These are phyloP conservation scores for Drosophila pectinifera DNA, from an alignment of 1,140 invertebrate genomes.

Conservation along the genomic window DNA sequence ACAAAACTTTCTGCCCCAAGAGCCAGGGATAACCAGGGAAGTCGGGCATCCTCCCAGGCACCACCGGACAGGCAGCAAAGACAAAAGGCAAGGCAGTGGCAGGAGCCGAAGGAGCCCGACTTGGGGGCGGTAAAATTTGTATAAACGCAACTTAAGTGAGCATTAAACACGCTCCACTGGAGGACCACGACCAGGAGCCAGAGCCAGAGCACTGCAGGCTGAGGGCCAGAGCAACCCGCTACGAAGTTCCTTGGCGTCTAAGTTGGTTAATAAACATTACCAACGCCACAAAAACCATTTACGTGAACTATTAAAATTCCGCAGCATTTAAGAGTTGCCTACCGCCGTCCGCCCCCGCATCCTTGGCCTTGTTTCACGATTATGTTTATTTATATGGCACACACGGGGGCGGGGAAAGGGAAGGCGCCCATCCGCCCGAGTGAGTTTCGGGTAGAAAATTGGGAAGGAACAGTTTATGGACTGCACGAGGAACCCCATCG, in stretches of 20 bases:
- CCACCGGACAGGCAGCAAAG: conserved; percentile 26
- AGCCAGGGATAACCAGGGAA: conserved; percentile 11
- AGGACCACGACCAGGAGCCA: conserved; percentile 32
- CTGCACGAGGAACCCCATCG: conserved; percentile 3
- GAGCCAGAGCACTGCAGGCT: too few relatives aligned
- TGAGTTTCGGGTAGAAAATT: conserved; percentile 1
- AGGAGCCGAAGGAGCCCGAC: conserved; percentile 2
- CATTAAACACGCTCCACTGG: conserved; percentile 77
- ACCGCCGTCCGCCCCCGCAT: background rate
- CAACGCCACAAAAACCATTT: conserved; percentile 82
- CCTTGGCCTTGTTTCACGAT: conserved; percentile 64
- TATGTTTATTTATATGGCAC: conserved; percentile 78
- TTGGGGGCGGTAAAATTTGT: conserved; percentile 67
- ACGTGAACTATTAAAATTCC: conserved; percentile 81
- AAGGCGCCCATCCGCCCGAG: background rate
- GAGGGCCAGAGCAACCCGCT: background rate
- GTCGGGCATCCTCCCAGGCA: background rate
- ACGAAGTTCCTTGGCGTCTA: conserved; percentile 47
- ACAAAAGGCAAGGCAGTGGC: conserved; percentile 16
- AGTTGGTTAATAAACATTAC: conserved; percentile 83
- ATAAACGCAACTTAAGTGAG: conserved; percentile 82
- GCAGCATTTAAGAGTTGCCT: conserved; percentile 70
- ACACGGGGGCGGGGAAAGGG: conserved; percentile 15
- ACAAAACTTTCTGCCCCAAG: conserved; percentile 47
- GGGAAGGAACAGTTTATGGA: conserved; percentile 24